Percentiles rank a stretch among this genome's conserved stretches.
These are phyloP conservation scores for Drosophila paranaensis DNA, from an alignment of 2,888 invertebrate genomes.

Conservation along the genomic window DNA sequence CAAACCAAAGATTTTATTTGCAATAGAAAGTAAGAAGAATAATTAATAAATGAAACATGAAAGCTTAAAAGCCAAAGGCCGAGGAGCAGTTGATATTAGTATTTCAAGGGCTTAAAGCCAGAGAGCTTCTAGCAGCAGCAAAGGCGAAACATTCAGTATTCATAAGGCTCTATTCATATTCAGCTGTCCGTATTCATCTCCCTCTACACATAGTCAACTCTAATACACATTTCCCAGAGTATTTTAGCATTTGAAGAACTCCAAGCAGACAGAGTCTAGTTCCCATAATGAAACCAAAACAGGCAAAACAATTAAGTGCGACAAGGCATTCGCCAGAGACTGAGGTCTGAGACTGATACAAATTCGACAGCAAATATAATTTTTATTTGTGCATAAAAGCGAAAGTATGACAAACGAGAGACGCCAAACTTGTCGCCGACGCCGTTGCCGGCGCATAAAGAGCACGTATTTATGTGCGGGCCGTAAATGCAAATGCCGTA, in stretches of 20 bases:
- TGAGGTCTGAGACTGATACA: not conserved
- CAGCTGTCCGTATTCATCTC: too few relatives aligned
- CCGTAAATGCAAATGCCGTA: constrained; percentile 48
- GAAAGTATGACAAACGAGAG: constrained; percentile 32
- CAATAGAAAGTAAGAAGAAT: not conserved
- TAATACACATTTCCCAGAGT: not conserved
- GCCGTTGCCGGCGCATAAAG: constrained; percentile 23
- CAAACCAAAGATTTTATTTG: not conserved
- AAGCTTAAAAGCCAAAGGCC: not conserved
- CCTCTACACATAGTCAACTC: not conserved
- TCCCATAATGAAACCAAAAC: not conserved
- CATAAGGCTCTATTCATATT: not conserved
- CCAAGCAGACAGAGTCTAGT: not conserved
- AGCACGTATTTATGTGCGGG: constrained; percentile 41
- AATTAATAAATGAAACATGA: not conserved
- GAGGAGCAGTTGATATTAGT: not conserved
- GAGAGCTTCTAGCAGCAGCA: not conserved
- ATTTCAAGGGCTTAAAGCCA: not conserved
- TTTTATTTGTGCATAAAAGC: constrained; percentile 21
- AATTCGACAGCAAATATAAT: constrained; percentile 4
- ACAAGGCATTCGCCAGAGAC: not conserved
- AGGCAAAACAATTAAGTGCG: not conserved
- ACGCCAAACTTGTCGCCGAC: constrained; percentile 22
- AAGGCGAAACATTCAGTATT: not conserved
- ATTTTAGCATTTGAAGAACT: not conserved